Evolutionary conservation across 2,888 invertebrate genomes (phyloP).

Genomic region (Melieria picta): DNA sequence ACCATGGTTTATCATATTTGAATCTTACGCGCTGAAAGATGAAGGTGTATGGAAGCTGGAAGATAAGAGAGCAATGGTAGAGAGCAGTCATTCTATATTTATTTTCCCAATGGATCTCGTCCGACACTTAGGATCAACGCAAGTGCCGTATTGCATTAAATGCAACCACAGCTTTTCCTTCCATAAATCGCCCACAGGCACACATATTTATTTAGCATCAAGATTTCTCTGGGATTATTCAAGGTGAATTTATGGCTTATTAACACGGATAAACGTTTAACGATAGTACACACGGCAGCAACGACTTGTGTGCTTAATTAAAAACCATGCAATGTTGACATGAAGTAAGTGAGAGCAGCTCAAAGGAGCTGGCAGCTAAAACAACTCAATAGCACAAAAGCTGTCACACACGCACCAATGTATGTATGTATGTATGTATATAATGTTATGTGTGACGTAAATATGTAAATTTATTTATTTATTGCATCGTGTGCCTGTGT

Average conservation of each 20-base stretch:
- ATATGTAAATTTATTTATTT: conserved; percentile 1
- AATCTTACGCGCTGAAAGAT: no score
- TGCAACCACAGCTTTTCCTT: conserved; percentile 3
- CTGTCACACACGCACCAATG: neutral
- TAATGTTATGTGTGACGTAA: neutral
- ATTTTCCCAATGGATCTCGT: no score
- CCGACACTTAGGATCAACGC: no score
- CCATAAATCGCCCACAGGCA: neutral
- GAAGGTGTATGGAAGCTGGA: no score
- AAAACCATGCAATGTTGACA: conserved; percentile 36
- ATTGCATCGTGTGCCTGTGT: neutral
- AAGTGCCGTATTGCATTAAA: neutral
- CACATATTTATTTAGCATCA: neutral
- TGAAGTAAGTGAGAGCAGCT: no score
- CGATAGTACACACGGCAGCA: conserved; percentile 47
- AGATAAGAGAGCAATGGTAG: no score
- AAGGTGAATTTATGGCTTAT: conserved; percentile 55
- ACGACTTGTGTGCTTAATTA: conserved; percentile 57
- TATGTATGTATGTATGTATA: neutral
- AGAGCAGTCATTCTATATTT: no score
- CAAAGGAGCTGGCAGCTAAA: no score
- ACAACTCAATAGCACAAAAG: no score
- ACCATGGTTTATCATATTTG: no score
- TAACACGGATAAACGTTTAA: conserved; percentile 61
- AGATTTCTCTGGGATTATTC: conserved; percentile 11